phyloP scores from a whole-genome alignment of 2,113 vertebrate species.

The Heptranchias perlo region DNA sequence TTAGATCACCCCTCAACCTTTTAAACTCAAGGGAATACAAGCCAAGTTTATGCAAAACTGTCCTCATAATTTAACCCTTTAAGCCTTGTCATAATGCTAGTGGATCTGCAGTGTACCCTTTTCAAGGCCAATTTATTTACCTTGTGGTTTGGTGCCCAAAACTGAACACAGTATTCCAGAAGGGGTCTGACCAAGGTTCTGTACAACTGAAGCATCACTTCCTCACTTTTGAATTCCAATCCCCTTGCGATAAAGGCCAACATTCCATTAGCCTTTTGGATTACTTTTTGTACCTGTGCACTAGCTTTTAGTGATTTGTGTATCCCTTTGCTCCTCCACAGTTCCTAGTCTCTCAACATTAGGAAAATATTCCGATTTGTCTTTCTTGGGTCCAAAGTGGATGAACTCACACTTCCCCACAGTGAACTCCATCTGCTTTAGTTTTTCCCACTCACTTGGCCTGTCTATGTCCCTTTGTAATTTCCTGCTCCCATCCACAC shows the following conservation, averaged over 20 bases:
- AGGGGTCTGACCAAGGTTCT: neutral
- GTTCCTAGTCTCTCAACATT: too few relatives aligned
- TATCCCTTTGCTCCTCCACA: too few relatives aligned
- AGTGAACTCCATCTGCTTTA: too few relatives aligned
- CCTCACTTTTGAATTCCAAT: neutral
- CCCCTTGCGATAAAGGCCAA: neutral
- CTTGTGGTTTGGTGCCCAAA: neutral
- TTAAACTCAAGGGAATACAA: neutral
- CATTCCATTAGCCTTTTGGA: neutral
- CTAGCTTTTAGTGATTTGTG: neutral
- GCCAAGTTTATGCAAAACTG: neutral
- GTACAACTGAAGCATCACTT: neutral
- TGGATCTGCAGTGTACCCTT: neutral
- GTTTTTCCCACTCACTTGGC: too few relatives aligned
- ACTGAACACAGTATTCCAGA: neutral
- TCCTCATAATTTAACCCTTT: neutral
- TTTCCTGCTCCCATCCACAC: too few relatives aligned
- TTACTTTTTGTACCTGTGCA: neutral
- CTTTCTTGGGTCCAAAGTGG: too few relatives aligned
- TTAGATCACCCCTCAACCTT: neutral
- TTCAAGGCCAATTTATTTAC: neutral
- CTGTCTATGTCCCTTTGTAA: too few relatives aligned
- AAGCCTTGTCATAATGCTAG: neutral
- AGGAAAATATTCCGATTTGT: too few relatives aligned
- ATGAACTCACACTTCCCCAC: too few relatives aligned